phyloP scores from a whole-genome alignment of 2,888 invertebrate species.

The Entomobrya proxima region DNA sequence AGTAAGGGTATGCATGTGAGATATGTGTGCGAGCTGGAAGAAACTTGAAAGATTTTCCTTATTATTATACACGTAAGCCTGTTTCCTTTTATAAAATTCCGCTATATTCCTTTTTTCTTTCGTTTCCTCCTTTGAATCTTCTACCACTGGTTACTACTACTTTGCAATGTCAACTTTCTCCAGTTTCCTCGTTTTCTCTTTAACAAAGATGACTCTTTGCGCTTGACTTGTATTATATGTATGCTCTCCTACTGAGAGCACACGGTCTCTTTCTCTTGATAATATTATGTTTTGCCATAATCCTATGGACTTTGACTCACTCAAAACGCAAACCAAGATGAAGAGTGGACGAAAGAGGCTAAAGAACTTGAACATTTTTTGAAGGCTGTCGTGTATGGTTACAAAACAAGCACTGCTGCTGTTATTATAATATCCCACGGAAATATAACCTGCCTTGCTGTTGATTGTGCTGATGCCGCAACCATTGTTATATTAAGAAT shows the following conservation, averaged over 20 bases:
- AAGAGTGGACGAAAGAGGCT: neutral
- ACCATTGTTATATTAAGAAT: neutral
- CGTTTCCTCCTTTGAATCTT: neutral
- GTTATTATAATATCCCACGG: neutral
- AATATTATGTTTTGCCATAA: neutral
- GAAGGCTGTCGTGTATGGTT: too few species aligned
- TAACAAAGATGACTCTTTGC: constrained; percentile 28
- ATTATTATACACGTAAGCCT: constrained; percentile 24
- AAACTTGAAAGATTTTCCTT: constrained; percentile 14
- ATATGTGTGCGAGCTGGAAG: neutral
- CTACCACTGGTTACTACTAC: neutral
- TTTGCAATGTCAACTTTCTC: constrained; percentile 56
- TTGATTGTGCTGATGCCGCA: neutral
- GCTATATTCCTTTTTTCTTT: neutral
- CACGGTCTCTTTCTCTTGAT: neutral
- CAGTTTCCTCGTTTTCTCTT: neutral
- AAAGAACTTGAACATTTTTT: constrained; percentile 1
- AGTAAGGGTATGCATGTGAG: neutral
- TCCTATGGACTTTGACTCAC: neutral
- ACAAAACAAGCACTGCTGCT: too few species aligned
- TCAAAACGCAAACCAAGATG: constrained; percentile 9
- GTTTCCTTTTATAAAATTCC: neutral
- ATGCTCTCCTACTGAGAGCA: neutral
- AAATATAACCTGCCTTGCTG: neutral
- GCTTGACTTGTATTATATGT: neutral